A percentile compares a stretch with the other conserved stretches of the same genome.
Conservation (phyloP, 2,113 vertebrate species). For the Nibea albiflora region DNA sequence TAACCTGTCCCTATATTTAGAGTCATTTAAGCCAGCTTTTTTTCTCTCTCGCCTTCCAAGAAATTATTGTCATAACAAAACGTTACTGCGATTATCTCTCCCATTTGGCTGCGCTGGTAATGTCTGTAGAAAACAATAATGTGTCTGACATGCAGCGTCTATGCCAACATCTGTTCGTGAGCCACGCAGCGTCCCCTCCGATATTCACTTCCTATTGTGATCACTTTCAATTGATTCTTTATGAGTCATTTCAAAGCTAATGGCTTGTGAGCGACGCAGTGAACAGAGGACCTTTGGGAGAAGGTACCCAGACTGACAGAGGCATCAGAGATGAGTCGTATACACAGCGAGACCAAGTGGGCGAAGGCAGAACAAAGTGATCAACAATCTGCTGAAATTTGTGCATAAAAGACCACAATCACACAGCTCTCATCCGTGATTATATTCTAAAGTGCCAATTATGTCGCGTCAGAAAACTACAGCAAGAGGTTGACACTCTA, state of each 20-base stretch:
- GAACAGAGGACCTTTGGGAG: conserved; percentile 88
- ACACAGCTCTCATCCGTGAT: conserved; percentile 93
- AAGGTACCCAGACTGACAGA: conserved; percentile 90
- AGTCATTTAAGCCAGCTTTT: conserved; percentile 13
- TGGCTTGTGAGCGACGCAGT: conserved; percentile 86
- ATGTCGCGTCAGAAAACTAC: conserved; percentile 94
- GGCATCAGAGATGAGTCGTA: conserved; percentile 71
- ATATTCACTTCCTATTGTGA: conserved; percentile 78
- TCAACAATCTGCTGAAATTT: conserved; percentile 94
- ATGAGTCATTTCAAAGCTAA: conserved; percentile 93
- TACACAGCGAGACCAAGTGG: conserved; percentile 69
- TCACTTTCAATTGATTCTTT: conserved; percentile 87
- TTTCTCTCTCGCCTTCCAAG: conserved; percentile 30
- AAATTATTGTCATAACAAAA: conserved; percentile 69
- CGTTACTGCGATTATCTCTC: conserved; percentile 54
- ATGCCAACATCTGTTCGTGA: conserved; percentile 72
- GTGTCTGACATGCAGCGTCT: conserved; percentile 57
- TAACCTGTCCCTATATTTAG: conserved; percentile 29
- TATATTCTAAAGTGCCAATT: conserved; percentile 99
- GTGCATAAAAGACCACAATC: conserved; percentile 93
- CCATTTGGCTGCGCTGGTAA: conserved; percentile 67
- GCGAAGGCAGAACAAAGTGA: conserved; percentile 68
- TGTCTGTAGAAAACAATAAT: conserved; percentile 69
- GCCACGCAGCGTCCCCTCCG: conserved; percentile 49
- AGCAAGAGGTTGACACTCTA: conserved; percentile 97